These are phyloP conservation scores for Anastatus disparis DNA, from an alignment of 1,140 invertebrate species.

Conservation along the genomic window DNA sequence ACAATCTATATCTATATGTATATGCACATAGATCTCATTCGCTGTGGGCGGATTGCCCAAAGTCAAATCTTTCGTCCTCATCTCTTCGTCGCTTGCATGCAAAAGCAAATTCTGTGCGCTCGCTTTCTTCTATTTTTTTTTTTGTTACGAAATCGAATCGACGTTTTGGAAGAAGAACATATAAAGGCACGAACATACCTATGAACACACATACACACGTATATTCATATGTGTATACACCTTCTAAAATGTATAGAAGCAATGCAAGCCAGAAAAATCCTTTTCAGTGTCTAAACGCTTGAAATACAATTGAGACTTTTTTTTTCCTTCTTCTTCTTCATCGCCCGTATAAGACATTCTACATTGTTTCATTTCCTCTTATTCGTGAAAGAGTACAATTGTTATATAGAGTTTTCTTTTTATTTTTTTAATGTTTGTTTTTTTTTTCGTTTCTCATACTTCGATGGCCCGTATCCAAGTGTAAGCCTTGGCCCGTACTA, in stretches of 20 bases:
- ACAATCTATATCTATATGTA: too few relatives aligned
- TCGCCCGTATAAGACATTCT: constrained; percentile 51
- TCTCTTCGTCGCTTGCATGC: neutral
- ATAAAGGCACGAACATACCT: too few relatives aligned
- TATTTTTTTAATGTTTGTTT: too few relatives aligned
- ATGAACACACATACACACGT: neutral
- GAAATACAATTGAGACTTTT: constrained; percentile 49
- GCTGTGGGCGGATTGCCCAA: constrained; percentile 5
- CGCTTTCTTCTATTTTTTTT: neutral
- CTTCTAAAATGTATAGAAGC: too few relatives aligned
- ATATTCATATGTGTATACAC: too few relatives aligned
- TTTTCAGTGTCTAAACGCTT: too few relatives aligned
- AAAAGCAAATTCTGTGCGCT: too few relatives aligned
- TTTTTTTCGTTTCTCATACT: too few relatives aligned
- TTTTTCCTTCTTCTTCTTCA: too few relatives aligned
- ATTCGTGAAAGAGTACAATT: neutral
- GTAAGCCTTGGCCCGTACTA: constrained; percentile 52
- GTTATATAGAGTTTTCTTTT: too few relatives aligned
- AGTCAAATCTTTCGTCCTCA: neutral
- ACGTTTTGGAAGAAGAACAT: neutral
- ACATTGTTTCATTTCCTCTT: constrained; percentile 53
- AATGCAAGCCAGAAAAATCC: constrained; percentile 14
- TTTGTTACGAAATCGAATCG: constrained; percentile 18
- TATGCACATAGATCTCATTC: too few relatives aligned
- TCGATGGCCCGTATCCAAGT: constrained; percentile 57